phyloP scores from a whole-genome alignment of 2,113 vertebrate genomes.

The Pterocles burchelli region DNA sequence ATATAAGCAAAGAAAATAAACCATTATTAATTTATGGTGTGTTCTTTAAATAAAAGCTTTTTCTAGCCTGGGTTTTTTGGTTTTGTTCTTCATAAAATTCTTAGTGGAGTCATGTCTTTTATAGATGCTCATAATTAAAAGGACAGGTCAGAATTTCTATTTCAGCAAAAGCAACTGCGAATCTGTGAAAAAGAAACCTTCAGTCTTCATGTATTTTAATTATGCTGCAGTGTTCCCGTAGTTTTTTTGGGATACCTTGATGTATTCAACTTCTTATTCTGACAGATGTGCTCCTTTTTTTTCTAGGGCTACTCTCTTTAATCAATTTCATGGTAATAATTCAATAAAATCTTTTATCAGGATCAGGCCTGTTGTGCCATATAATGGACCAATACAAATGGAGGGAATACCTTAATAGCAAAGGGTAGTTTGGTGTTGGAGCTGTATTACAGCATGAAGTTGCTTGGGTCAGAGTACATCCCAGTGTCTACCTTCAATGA shows the following conservation, averaged over 20 bases:
- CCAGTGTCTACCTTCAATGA: neutral
- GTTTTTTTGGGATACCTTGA: neutral
- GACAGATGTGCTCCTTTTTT: neutral
- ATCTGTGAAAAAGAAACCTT: neutral
- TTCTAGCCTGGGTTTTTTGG: neutral
- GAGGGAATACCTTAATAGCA: neutral
- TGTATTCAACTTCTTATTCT: neutral
- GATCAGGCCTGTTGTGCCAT: neutral
- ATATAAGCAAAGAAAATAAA: neutral
- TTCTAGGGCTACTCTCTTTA: neutral
- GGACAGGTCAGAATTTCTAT: neutral
- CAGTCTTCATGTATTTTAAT: neutral
- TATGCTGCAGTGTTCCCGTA: neutral
- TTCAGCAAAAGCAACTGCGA: neutral
- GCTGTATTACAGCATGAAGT: neutral
- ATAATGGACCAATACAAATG: neutral
- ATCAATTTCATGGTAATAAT: neutral
- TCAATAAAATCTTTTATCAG: neutral
- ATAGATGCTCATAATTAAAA: neutral
- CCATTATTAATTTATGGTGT: neutral
- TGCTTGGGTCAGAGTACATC: neutral
- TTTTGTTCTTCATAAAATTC: neutral
- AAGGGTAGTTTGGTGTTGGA: neutral
- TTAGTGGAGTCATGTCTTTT: neutral
- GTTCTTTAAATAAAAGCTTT: neutral